These are phyloP conservation scores for Drosophila chauvacae DNA, from an alignment of 1,140 invertebrate genomes.

Conservation along the genomic window DNA sequence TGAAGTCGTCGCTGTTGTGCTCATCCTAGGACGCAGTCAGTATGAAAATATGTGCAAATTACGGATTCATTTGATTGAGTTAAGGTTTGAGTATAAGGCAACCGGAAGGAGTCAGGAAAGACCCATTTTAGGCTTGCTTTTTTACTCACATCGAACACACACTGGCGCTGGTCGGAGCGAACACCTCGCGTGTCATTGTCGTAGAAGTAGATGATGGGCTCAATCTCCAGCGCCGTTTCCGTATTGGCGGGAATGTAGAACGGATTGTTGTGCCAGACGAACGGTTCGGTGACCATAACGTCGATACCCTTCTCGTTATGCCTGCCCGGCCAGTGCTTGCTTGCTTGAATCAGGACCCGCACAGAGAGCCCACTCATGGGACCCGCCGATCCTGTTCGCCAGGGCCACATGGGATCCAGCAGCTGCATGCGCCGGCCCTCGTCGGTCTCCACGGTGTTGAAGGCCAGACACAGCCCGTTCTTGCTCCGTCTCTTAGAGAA, in stretches of 20 bases:
- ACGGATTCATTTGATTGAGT: background rate
- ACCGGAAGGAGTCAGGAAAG: background rate
- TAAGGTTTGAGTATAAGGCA: too few species aligned
- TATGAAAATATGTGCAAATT: slow-evolving; percentile 10
- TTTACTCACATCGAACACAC: slow-evolving; percentile 75
- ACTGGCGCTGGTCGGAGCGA: slow-evolving; percentile 65
- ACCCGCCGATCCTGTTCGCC: slow-evolving; percentile 68
- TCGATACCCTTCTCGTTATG: slow-evolving; percentile 61
- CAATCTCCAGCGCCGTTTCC: slow-evolving; percentile 66
- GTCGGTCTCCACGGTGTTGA: slow-evolving; percentile 85
- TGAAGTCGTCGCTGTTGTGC: slow-evolving; percentile 58
- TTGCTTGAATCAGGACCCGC: slow-evolving; percentile 57
- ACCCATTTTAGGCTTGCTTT: background rate
- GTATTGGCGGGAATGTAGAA: slow-evolving; percentile 66
- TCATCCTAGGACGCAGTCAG: slow-evolving; percentile 55
- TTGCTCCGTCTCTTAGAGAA: slow-evolving; percentile 84
- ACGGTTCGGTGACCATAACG: slow-evolving; percentile 72
- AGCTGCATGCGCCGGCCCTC: slow-evolving; percentile 60
- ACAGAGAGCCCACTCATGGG: slow-evolving; percentile 63
- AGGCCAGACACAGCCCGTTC: slow-evolving; percentile 86
- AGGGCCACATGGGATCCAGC: slow-evolving; percentile 71
- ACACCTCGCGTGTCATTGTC: slow-evolving; percentile 73
- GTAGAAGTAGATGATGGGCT: slow-evolving; percentile 76
- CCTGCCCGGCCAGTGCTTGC: slow-evolving; percentile 55
- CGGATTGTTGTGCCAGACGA: slow-evolving; percentile 71